phyloP scores from a whole-genome alignment of 2,797 vertebrate genomes.

The Lagorchestes hirsutus region DNA sequence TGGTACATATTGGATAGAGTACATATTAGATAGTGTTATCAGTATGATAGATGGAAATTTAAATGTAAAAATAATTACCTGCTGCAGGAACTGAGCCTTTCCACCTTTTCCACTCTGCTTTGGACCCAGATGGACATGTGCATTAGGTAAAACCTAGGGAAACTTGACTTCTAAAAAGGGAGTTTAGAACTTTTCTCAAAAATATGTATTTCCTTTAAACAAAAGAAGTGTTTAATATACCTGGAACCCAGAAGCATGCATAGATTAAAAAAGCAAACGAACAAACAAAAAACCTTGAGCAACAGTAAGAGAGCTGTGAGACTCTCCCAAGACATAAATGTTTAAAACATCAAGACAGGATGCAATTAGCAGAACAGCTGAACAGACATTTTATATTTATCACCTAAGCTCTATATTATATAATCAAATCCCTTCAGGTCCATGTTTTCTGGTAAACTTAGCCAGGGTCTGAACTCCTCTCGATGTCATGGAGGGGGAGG shows the following conservation, averaged over 20 bases:
- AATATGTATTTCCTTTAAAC: neutral
- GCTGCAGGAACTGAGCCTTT: neutral
- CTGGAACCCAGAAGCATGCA: neutral
- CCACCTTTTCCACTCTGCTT: no score
- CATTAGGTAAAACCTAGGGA: no score
- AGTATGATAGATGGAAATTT: neutral
- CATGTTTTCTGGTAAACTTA: neutral
- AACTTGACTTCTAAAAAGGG: no score
- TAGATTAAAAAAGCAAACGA: neutral
- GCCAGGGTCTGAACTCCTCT: neutral
- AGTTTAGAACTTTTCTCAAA: no score
- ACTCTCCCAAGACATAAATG: neutral
- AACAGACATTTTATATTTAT: neutral
- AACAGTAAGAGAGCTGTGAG: no score
- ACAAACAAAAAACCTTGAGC: no score
- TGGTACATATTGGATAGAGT: neutral
- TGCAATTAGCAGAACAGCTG: neutral
- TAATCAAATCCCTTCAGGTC: neutral
- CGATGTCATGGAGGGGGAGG: neutral
- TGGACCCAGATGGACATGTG: no score
- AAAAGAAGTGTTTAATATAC: neutral
- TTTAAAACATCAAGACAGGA: neutral
- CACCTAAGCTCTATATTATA: neutral
- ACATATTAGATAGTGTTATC: neutral
- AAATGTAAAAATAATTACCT: neutral